Conservation (phyloP, 2,113 vertebrate species). For the Toxotes chatareus region DNA sequence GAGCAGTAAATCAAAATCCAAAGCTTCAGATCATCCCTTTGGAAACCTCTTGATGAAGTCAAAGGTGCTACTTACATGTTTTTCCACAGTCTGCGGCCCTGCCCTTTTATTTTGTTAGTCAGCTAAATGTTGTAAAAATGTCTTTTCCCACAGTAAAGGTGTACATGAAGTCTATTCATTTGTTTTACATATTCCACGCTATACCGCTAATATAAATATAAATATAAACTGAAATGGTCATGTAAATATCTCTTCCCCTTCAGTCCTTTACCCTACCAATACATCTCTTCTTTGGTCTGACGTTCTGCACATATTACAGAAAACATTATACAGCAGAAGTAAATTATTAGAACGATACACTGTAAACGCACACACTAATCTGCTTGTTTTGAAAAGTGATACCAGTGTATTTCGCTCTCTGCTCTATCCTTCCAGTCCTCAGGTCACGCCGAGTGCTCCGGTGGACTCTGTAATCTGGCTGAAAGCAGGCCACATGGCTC, state of each 20-base stretch:
- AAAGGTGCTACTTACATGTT: no score
- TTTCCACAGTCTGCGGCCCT: no score
- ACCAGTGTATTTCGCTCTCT: slow-evolving; percentile 22
- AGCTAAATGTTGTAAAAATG: not conserved
- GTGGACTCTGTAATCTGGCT: slow-evolving; percentile 72
- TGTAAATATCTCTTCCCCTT: not conserved
- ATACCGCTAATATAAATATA: not conserved
- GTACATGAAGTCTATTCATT: not conserved
- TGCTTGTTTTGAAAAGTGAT: slow-evolving; percentile 53
- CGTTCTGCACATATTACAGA: not conserved
- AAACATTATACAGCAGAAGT: not conserved
- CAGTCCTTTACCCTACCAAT: not conserved
- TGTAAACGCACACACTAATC: slow-evolving; percentile 35
- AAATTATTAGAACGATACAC: not conserved
- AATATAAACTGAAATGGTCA: not conserved
- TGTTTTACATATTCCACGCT: not conserved
- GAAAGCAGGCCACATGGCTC: slow-evolving; percentile 73
- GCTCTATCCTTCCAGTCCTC: slow-evolving; percentile 11
- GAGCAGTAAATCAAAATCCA: no score
- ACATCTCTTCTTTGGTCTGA: not conserved
- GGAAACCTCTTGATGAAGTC: no score
- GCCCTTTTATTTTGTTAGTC: no score
- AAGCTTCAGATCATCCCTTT: no score
- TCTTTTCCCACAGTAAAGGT: not conserved
- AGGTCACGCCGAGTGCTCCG: slow-evolving; percentile 48